Base-by-base conservation (phyloP, 2,797 vertebrate species). In the Chelon auratus region DNA sequence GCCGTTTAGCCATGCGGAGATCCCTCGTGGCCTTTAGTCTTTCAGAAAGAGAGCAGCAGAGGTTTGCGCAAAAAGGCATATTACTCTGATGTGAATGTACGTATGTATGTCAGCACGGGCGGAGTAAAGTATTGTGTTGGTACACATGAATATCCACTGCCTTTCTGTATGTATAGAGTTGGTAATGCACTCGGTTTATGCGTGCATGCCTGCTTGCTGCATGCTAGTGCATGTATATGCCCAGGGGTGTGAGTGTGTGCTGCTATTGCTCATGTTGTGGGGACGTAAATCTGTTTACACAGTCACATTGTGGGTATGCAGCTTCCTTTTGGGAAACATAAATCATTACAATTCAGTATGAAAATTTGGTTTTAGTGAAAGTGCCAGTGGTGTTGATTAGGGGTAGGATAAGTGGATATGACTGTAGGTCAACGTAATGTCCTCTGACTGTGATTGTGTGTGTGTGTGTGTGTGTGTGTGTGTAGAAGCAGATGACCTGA, bases 401-500 rank as follows among this genome's bases (percentile, higher is more conserved):
- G 40, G 18, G 10, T 22, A 4, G 47, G 48, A 12, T 47, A 55
- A 54, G 22, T 56, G 33, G 36, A 50, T 36, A 48, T 39, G 40
- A n/a, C 14, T 53, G 11, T 20, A 22, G 14, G 22, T n/a, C 40
- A 15, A 10, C 5, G 11, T 22, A 54, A n/a, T 37, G 40, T 56
- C 43, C 20, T 55, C 24, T 37, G 26, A 26, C 24, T 14, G 13
- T 36, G 17, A 4, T n/a, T 55, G 30, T 26, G 36, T 54, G 10
- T 30, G 30, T 61, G 51, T 66, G 58, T 65, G 50, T 26, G 11
- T 37, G 63, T 43, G 18, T 47, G 65, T 68, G 67, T 52, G 57
- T 18, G 47, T 63, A 51, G 47, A 72, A 58, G 80, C 78, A 87
- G 83, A 91, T 90, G 85, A 89, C 86, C 83, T 78, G 85, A 81